Base-by-base conservation (phyloP, 2,797 vertebrate species). In the Amniataba percoides region DNA sequence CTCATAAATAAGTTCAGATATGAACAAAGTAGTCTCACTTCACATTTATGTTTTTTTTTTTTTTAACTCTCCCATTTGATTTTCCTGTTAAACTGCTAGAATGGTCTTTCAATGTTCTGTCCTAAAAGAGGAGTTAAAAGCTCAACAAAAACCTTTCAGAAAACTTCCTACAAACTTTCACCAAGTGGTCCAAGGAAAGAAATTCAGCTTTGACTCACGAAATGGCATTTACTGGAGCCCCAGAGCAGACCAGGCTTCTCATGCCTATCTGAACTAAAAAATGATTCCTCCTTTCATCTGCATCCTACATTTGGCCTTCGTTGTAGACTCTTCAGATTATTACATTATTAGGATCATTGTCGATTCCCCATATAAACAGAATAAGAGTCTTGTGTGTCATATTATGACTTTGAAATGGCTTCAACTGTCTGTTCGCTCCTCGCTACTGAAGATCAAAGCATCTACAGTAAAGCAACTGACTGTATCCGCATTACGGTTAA, bases 1-100 rank as follows among this genome's bases (percentile, higher is more conserved):
- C 79, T 93, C 80, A 95, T 95, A 95, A 95, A 96, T 95, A 95
- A 85, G 78, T 82, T 87, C 88, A 78, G 85, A 86, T 89, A 90
- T 90, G 79, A 93, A 87, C 82, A 92, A 92, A 94, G 89, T 94
- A 92, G 89, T 93, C 91, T 90, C 74, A 51, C 82, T 95, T 95
- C 94, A 95, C 93, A 95, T 95, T 91, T 79, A 53, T 77, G 64
- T 51, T 69, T 72, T 55, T 67, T 75, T 70, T 64, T 42, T 62
- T 53, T 16, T 42, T n/a, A 7, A 56, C 45, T 61, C 80, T 91
- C 78, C 85, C 77, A 71, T 89, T 89, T 76, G 43, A 85, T 81
- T 88, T 77, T 64, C 48, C 34, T 83, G 57, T 82, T 52, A 15
- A 62, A 71, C 81, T 48, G 15, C 31, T 59, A 36, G 77, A 71